Conservation (phyloP, 2,888 invertebrate genomes). For the Phaedon cochleariae region DNA sequence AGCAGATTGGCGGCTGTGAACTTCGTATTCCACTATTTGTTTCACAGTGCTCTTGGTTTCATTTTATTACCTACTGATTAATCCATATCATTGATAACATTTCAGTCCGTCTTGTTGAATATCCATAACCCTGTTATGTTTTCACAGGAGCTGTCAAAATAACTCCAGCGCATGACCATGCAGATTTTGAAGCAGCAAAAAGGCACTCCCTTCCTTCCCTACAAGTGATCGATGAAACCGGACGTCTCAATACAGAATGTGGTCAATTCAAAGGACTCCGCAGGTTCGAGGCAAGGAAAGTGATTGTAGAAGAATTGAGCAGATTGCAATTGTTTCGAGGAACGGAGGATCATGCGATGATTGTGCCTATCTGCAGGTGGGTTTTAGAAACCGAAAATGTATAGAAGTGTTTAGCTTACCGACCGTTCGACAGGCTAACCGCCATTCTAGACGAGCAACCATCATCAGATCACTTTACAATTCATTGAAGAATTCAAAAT, state of each 20-base stretch:
- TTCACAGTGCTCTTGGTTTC: no score
- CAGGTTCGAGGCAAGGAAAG: conserved; percentile 88
- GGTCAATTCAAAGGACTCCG: conserved; percentile 83
- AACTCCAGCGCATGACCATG: conserved; percentile 96
- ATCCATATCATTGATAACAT: no score
- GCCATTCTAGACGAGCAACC: no score
- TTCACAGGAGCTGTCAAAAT: conserved; percentile 93
- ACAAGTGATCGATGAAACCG: conserved; percentile 91
- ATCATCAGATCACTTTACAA: no score
- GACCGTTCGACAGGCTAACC: no score
- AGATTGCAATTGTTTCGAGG: conserved; percentile 67
- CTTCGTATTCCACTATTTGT: no score
- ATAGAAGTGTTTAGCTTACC: no score
- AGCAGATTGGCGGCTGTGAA: no score
- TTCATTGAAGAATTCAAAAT: no score
- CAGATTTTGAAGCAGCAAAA: conserved; percentile 95
- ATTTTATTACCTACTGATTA: no score
- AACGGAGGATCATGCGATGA: conserved; percentile 89
- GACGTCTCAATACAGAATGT: conserved; percentile 82
- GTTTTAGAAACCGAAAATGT: neutral
- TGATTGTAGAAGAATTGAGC: conserved; percentile 80
- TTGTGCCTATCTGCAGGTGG: conserved; percentile 83
- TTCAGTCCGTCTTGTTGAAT: no score
- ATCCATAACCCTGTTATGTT: no score
- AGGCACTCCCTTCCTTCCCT: conserved; percentile 87